Percentiles rank a stretch among this genome's conserved stretches.
phyloP scores from a whole-genome alignment of 2,888 invertebrate genomes.

The Idaea straminata region DNA sequence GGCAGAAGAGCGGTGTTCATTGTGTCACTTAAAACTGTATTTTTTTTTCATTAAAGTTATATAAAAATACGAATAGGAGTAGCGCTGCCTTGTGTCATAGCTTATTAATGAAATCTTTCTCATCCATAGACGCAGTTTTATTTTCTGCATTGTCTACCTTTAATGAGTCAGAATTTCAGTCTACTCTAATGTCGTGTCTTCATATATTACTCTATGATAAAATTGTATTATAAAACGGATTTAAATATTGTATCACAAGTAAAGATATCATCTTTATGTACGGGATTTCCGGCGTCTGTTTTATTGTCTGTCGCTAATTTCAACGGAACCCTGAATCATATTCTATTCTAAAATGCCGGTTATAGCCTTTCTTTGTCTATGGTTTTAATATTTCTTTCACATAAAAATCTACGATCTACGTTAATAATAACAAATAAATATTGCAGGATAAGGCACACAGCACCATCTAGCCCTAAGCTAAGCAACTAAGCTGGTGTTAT shows the following conservation, averaged over 20 bases:
- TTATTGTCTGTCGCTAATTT: conserved; percentile 57
- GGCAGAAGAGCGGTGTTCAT: no score
- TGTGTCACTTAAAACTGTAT: no score
- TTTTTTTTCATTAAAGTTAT: no score
- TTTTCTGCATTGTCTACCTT: no score
- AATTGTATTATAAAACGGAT: conserved; percentile 66
- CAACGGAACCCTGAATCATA: conserved; percentile 51
- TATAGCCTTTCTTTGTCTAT: neutral
- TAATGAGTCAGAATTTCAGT: neutral
- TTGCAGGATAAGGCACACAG: no score
- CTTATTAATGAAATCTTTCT: no score
- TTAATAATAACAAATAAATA: no score
- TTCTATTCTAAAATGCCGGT: conserved; percentile 5
- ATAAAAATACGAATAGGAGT: no score
- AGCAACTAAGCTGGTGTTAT: no score
- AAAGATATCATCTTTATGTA: conserved; percentile 72
- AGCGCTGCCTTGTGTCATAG: no score
- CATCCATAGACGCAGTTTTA: no score
- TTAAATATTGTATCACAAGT: conserved; percentile 68
- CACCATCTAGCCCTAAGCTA: no score
- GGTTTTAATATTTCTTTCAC: neutral
- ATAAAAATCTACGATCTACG: neutral
- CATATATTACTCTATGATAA: conserved; percentile 44
- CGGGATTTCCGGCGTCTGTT: conserved; percentile 73
- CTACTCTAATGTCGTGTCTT: conserved; percentile 16